Evolutionary conservation across 2,113 vertebrate species (phyloP).

Genomic region (Gallinago jamesoni): DNA sequence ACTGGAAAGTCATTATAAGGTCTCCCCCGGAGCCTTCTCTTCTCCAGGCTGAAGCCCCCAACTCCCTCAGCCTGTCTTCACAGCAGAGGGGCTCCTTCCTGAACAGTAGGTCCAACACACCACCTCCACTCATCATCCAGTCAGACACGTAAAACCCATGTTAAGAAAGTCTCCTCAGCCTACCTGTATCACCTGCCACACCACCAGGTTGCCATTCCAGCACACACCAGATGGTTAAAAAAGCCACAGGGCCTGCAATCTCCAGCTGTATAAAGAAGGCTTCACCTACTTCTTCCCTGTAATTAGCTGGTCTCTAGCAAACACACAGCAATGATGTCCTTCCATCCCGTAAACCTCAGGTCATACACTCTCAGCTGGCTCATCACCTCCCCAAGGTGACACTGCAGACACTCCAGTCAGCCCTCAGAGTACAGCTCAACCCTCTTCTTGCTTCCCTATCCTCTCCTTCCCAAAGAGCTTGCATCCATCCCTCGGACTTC

Average conservation of each 20-base stretch:
- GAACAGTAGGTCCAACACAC: background rate
- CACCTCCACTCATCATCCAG: background rate
- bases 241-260: background rate
- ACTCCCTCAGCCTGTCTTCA: too few species aligned
- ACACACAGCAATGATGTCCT: background rate
- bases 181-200: background rate
- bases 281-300: background rate
- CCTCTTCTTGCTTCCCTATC: background rate
- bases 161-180: background rate
- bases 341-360: background rate
- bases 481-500: background rate
- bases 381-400: background rate
- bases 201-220: background rate
- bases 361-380: background rate
- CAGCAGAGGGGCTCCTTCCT: too few species aligned
- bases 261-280: background rate
- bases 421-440: rapidly evolving
- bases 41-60: too few species aligned
- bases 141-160: too few species aligned
- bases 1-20: too few species aligned
- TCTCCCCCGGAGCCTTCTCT: too few species aligned
- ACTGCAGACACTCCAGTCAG: rapidly evolving
- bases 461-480: background rate
- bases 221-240: background rate
- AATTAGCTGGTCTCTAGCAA: background rate